phyloP scores from a whole-genome alignment of 2,797 vertebrate species.

The Nannoperca australis region DNA sequence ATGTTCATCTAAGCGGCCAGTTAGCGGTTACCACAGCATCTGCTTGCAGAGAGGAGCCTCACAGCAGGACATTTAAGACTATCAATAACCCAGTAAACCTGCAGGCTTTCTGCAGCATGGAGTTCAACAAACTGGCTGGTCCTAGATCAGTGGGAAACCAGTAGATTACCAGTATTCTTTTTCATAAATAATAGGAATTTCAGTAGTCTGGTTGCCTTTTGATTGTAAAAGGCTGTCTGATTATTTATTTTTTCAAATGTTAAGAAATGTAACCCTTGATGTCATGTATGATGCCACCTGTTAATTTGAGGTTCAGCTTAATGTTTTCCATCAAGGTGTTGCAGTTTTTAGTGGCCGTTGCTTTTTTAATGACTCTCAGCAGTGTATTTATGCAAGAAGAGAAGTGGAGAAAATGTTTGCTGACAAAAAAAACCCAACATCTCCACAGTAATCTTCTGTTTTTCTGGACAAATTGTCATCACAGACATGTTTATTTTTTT shows the following conservation, averaged over 20 bases:
- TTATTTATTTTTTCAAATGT: background rate
- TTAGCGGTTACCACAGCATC: constrained; percentile 75
- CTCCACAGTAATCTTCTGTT: background rate
- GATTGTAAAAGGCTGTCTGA: background rate
- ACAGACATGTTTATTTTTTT: constrained; percentile 18
- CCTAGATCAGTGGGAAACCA: constrained; percentile 18
- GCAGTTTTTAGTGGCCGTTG: background rate
- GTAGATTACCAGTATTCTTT: background rate
- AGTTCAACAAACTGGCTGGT: constrained; percentile 18
- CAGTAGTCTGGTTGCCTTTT: background rate
- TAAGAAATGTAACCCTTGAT: background rate
- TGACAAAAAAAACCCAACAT: background rate
- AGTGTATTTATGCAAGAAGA: background rate
- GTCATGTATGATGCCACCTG: background rate
- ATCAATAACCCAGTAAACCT: constrained; percentile 69
- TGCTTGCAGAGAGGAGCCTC: constrained; percentile 67
- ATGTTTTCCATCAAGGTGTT: background rate
- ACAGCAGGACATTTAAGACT: constrained; percentile 64
- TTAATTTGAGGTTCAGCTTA: background rate
- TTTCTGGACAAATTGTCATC: background rate
- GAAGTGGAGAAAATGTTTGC: background rate
- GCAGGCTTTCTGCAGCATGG: constrained; percentile 43
- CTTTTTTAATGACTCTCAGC: background rate
- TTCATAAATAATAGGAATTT: constrained; percentile 1
- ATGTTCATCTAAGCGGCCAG: constrained; percentile 76